A percentile compares a stretch with the other conserved stretches of the same genome.
Evolutionary conservation across 2,113 vertebrate species (phyloP).

Genomic region (Anguilla rostrata): DNA sequence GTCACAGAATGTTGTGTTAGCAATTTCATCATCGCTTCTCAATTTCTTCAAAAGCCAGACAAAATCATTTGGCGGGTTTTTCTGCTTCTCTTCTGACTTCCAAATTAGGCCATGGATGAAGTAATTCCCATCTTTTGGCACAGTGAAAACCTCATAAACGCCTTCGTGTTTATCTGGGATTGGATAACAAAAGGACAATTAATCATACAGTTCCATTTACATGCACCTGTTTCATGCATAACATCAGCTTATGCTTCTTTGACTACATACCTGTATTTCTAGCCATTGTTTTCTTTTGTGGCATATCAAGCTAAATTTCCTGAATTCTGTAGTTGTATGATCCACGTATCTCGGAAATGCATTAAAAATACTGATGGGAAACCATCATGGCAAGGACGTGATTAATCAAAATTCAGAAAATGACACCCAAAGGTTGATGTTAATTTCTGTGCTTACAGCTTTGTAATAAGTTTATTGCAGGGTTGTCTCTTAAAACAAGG

Average conservation of each 20-base stretch:
- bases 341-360: too few relatives aligned
- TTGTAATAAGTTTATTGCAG: too few relatives aligned
- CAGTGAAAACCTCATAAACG: slow-evolving; percentile 8
- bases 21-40: not conserved
- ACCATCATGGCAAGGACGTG: too few relatives aligned
- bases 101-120: slow-evolving; percentile 24
- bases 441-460: too few relatives aligned
- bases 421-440: too few relatives aligned
- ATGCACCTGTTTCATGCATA: not conserved
- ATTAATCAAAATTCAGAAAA: too few relatives aligned
- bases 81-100: not conserved
- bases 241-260: not conserved
- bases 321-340: too few relatives aligned
- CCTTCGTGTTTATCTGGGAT: not conserved
- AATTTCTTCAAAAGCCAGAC: not conserved
- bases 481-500: too few relatives aligned
- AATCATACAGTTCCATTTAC: not conserved
- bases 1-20: not conserved
- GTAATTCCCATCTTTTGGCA: slow-evolving; percentile 20
- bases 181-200: not conserved
- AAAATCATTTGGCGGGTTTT: not conserved
- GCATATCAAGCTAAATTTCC: too few relatives aligned
- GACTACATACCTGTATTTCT: not conserved
- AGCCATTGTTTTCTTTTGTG: too few relatives aligned
- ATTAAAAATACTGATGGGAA: too few relatives aligned